phyloP scores from a whole-genome alignment of 2,888 invertebrate species.

The Bembecia ichneumoniformis region DNA sequence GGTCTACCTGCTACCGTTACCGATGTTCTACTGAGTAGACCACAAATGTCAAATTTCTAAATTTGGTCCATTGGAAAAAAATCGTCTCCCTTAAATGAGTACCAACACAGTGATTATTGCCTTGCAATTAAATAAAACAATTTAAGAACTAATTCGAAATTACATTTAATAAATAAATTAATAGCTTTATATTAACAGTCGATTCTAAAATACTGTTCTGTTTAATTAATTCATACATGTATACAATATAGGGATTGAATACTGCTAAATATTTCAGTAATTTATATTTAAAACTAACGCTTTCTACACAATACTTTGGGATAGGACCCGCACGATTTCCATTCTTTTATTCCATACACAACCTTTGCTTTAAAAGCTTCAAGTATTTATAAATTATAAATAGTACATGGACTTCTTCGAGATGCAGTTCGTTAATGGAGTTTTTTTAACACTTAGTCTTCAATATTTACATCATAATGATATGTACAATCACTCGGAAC shows the following conservation, averaged over 20 bases:
- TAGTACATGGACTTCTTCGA: too few relatives aligned
- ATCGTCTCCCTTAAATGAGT: too few relatives aligned
- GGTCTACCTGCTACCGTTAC: too few relatives aligned
- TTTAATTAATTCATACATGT: slow-evolving; percentile 47
- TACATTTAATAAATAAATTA: slow-evolving; percentile 67
- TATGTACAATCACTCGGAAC: slow-evolving; percentile 53
- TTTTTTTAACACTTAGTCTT: slow-evolving; percentile 41
- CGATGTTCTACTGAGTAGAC: too few relatives aligned
- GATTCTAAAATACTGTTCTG: slow-evolving; percentile 65
- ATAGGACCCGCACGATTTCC: background rate
- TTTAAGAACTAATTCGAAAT: slow-evolving; percentile 33
- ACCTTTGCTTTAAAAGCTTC: background rate
- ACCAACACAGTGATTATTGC: background rate
- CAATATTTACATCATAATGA: slow-evolving; percentile 63
- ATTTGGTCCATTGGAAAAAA: too few relatives aligned
- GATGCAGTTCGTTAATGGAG: background rate
- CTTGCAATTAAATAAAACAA: slow-evolving; percentile 3
- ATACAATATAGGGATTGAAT: slow-evolving; percentile 32
- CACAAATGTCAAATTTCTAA: too few relatives aligned
- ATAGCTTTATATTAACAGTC: slow-evolving; percentile 66
- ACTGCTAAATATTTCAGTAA: slow-evolving; percentile 52
- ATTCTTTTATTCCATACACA: background rate
- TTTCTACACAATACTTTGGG: background rate
- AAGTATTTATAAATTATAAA: background rate
- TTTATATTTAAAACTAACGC: slow-evolving; percentile 23